Conservation (phyloP, 92 coral and sea anemone genomes). For the Epizoanthus fatuus region DNA sequence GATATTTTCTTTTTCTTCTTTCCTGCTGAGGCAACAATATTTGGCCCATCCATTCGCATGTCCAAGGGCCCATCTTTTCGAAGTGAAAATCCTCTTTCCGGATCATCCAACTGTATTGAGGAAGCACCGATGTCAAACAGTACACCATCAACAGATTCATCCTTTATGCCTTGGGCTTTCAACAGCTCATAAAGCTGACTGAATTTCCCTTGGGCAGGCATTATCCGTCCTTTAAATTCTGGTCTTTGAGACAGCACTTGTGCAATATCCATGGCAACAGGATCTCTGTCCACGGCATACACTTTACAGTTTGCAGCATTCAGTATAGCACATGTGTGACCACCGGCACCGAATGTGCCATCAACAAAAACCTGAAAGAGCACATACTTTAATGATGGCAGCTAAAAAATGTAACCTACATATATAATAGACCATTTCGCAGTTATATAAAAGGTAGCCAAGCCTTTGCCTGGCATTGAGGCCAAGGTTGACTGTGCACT, state of each 20-base stretch:
- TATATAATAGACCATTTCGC: too few species aligned
- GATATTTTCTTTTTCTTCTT: constrained; percentile 44
- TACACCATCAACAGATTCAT: constrained; percentile 83
- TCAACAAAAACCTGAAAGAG: constrained; percentile 82
- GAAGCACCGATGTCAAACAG: constrained; percentile 90
- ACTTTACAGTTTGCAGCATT: constrained; percentile 86
- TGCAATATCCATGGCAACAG: constrained; percentile 85
- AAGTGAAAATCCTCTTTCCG: constrained; percentile 87
- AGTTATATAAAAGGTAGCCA: too few species aligned
- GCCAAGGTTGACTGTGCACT: too few species aligned
- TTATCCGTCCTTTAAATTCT: constrained; percentile 80
- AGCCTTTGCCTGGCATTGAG: too few species aligned
- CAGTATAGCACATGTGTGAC: constrained; percentile 84
- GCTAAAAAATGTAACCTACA: background rate
- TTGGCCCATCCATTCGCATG: constrained; percentile 85
- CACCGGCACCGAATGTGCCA: constrained; percentile 95
- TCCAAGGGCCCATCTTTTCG: constrained; percentile 90
- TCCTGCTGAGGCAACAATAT: background rate
- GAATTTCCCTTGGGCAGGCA: constrained; percentile 82
- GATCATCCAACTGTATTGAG: constrained; percentile 88
- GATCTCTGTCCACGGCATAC: constrained; percentile 88
- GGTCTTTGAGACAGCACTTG: constrained; percentile 74
- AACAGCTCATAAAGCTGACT: constrained; percentile 71
- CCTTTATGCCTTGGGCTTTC: constrained; percentile 60
- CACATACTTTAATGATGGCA: background rate